A percentile compares a stretch with the other conserved stretches of the same genome.
These are phyloP conservation scores for Petrocephalus microphthalmus DNA, from an alignment of 2,113 vertebrate species.

Conservation along the genomic window DNA sequence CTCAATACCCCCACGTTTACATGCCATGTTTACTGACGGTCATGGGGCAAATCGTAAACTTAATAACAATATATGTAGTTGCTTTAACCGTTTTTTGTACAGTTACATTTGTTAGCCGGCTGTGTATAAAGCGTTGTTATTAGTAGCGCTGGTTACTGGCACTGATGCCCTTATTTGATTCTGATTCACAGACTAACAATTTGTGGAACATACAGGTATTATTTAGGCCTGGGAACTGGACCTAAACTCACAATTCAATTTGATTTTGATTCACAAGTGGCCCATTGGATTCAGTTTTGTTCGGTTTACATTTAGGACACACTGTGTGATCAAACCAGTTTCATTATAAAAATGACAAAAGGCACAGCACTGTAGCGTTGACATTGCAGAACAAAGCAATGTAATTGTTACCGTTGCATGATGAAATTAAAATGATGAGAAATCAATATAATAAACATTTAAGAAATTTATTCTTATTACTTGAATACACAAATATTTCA, in stretches of 20 bases:
- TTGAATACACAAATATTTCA: background rate
- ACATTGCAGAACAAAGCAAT: background rate
- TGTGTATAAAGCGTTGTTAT: too few species aligned
- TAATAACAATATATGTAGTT: too few species aligned
- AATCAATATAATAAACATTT: background rate
- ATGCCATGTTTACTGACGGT: background rate
- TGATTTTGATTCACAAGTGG: background rate
- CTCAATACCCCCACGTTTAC: conserved; percentile 12
- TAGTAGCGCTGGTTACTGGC: background rate
- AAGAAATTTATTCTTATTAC: background rate
- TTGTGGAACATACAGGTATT: background rate
- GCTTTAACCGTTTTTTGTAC: too few species aligned
- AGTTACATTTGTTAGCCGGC: too few species aligned
- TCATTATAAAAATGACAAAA: background rate
- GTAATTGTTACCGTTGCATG: background rate
- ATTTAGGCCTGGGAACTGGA: background rate
- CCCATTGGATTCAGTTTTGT: background rate
- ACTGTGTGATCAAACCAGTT: background rate
- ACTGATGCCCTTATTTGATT: background rate
- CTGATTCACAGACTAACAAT: background rate
- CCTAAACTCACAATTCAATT: background rate
- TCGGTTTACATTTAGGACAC: background rate
- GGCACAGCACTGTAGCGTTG: background rate
- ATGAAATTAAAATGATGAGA: background rate
- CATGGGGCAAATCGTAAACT: background rate